Conservation (phyloP, 2,797 vertebrate species). For the Corythornis leucogaster region DNA sequence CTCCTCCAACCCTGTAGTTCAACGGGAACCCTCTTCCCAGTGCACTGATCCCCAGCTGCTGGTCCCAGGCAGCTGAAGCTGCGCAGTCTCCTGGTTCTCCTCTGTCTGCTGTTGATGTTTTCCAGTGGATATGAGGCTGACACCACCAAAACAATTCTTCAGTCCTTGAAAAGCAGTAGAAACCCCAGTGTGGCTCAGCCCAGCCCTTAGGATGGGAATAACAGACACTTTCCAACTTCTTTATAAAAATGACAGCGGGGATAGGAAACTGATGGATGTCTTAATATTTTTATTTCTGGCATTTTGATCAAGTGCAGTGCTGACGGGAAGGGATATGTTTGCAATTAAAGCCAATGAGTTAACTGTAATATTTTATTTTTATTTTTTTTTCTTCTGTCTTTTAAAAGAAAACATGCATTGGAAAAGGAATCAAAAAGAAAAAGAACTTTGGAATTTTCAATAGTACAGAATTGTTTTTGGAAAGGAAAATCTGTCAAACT, state of each 20-base stretch:
- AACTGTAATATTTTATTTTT: background rate
- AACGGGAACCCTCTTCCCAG: fast-evolving
- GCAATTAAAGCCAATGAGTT: constrained; percentile 42
- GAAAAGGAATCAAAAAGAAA: background rate
- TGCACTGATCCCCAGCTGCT: background rate
- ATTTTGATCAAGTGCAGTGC: background rate
- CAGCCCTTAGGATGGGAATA: background rate
- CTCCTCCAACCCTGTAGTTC: background rate
- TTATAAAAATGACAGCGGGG: background rate
- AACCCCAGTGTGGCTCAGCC: fast-evolving
- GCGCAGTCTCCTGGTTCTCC: background rate
- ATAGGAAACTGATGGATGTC: background rate
- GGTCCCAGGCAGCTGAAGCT: background rate
- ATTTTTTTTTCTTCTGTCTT: background rate
- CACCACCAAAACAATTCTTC: background rate
- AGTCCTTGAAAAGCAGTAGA: background rate
- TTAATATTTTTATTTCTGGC: constrained; percentile 25
- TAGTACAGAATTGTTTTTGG: background rate
- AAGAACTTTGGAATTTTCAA: background rate
- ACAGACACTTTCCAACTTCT: background rate
- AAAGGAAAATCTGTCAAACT: background rate
- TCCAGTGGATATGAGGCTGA: background rate
- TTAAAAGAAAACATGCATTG: background rate
- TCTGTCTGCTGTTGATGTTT: background rate
- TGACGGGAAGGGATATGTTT: constrained; percentile 1